Evolutionary conservation across 2,797 vertebrate genomes (phyloP), one percentile per base, ranked within the genome.

Genomic region (Sebastes trivittatus): DNA sequence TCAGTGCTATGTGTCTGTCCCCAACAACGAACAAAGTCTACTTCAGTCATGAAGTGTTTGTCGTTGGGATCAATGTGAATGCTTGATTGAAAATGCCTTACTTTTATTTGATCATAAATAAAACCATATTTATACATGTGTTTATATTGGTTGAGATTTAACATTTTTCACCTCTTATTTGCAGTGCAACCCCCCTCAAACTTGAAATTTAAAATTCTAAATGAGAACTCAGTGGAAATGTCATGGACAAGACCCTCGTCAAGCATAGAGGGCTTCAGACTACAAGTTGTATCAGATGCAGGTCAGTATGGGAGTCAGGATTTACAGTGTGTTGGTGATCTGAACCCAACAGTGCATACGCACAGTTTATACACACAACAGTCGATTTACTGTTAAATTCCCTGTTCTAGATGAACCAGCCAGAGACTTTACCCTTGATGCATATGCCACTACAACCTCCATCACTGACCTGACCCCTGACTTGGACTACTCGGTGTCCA

Each of bases 191-290:
- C 98, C 80, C 98, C 98, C 59, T 97, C 97, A 96, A 94, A 98
- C 93, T 97, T 99, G 96, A 98, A 97, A 96, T 99, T 98, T 97
- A 98, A 98, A 97, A 99, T 99, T 96, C 93, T 99, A 96, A 98
- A 98, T 98, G 98, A 99, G 94, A 97, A 96, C 94, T 97, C 98
- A 93, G 98, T 99, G 96, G 97, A 97, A 94, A 99, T 99, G 98
- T 96, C 97, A 95, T 99, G 98, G 98, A 93, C 81, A 84, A 97
- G 91, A 81, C 97, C 98, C 88, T 92, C 89, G 9, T 92, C 96
- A 92, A 92, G 63, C 78, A 97, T 99, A 96, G 93, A 96, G 85
- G 98, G 98, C 92, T 99, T 97, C 95, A 97, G 94, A 96, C 96
- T 99, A 96, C 98, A 98, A 92, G 92, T 99, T 81, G 92, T 95